Conservation (phyloP, 2,888 invertebrate genomes). For the Drosophila falleni region DNA sequence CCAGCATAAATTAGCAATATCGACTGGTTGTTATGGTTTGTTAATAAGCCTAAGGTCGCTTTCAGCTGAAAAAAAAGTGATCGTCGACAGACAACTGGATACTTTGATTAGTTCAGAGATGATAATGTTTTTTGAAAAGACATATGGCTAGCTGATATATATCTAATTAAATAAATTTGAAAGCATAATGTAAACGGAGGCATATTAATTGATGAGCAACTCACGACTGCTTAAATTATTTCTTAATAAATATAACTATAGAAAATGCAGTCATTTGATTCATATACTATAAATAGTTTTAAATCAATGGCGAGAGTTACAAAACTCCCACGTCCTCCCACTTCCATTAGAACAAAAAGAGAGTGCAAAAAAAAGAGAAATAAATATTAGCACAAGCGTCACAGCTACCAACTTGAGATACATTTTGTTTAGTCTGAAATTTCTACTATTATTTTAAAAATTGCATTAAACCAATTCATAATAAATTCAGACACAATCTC, state of each 20-base stretch:
- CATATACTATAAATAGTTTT: conserved; percentile 42
- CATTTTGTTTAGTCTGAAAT: background rate
- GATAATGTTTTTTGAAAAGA: conserved; percentile 39
- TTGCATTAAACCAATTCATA: background rate
- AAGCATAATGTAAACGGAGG: conserved; percentile 5
- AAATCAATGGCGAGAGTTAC: conserved; percentile 58
- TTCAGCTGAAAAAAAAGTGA: conserved; percentile 25
- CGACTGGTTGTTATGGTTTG: conserved; percentile 53
- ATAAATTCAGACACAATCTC: background rate
- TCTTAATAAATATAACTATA: conserved; percentile 21
- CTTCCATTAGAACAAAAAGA: conserved; percentile 48
- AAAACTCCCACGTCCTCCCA: conserved; percentile 69
- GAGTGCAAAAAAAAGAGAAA: conserved; percentile 24
- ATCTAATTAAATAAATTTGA: background rate
- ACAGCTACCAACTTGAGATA: background rate
- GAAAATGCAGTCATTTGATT: conserved; percentile 28
- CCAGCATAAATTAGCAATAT: conserved; percentile 72
- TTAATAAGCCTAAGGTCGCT: conserved; percentile 51
- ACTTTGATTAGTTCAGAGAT: background rate
- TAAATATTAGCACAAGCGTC: conserved; percentile 1
- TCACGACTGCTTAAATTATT: background rate
- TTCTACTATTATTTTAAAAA: background rate
- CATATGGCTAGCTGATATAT: background rate
- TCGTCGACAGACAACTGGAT: conserved; percentile 23
- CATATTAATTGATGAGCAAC: background rate